Base-by-base conservation (phyloP, 2,113 vertebrate genomes). In the Isurus oxyrinchus region DNA sequence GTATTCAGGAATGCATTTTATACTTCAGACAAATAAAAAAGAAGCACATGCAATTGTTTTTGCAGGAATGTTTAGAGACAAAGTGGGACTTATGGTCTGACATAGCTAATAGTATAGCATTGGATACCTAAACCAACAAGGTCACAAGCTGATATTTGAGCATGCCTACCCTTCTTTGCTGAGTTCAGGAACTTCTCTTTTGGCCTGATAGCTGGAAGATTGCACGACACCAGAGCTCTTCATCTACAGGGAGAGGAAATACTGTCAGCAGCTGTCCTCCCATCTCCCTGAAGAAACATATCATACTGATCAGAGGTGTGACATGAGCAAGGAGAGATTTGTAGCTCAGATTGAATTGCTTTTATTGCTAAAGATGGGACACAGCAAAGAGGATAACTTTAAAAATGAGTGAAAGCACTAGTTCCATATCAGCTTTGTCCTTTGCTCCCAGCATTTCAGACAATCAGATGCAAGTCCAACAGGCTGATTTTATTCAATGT, bases 21-120 rank as follows among this genome's bases (percentile, higher is more conserved):
- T 35, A 59, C 53, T 21, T 35, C 55, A 61, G 31, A 19, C 88
- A 35, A 91, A 91, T 59, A 91, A 91, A 59, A 59, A 35, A 11
- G 55, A 91, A 91, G 55, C 27, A 10, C 88, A 59, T 91, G 31
- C n/a, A 91, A 91, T 91, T 91, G 57, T 91, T 91, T 91, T 91
- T 61, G 14, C 55, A 55, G 23, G 88, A 59, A 14, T 35, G 88
- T 11, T 59, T 61, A 35, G 88, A n/a, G 88, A 91, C 55, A 16
- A 55, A 4, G 55, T 59, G 57, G 59, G 88, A 55, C 53, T 35
- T 91, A 27, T 91, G 55, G 23, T 91, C 27, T 59, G 27, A 59
- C 53, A 57, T 57, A 91, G 11, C 10, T 5, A 1, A 55, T n/a
- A 25, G 5, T 44, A 53, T 10, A 59, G 55, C 31, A 61, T 91